These are phyloP conservation scores for Mesitornis unicolor DNA, from an alignment of 2,113 vertebrate species.

Conservation along the genomic window DNA sequence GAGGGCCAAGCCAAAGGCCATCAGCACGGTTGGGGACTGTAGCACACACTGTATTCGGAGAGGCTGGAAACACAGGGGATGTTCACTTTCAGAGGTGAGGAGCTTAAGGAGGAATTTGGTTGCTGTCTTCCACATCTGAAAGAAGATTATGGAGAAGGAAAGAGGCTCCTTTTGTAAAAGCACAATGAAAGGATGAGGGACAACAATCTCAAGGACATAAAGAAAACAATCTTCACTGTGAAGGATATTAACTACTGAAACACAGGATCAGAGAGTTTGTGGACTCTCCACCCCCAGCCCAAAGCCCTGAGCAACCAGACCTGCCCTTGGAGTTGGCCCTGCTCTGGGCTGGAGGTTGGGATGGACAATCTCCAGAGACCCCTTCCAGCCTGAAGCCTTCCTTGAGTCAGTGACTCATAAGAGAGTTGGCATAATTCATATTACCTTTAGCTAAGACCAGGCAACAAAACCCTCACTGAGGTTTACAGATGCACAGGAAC, in stretches of 20 bases:
- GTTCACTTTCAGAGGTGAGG: neutral
- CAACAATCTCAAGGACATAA: neutral
- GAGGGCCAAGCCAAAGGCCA: neutral
- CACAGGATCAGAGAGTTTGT: neutral
- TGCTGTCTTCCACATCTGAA: neutral
- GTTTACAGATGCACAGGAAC: neutral
- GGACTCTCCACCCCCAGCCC: neutral
- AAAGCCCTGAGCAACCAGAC: neutral
- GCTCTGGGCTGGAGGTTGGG: neutral
- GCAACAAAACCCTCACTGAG: neutral
- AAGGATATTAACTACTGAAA: neutral
- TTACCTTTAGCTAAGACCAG: neutral
- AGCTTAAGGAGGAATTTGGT: neutral
- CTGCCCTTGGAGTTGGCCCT: neutral
- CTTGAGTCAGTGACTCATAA: neutral
- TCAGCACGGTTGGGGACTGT: rapidly evolving
- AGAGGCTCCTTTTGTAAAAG: neutral
- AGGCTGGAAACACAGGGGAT: neutral
- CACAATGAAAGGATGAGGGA: neutral
- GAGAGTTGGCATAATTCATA: neutral
- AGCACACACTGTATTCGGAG: rapidly evolving
- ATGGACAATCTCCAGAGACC: neutral
- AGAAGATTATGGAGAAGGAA: neutral
- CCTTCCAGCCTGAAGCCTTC: neutral
- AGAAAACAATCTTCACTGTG: neutral